phyloP scores from a whole-genome alignment of 2,113 vertebrate genomes.

The Cnemophilus loriae region DNA sequence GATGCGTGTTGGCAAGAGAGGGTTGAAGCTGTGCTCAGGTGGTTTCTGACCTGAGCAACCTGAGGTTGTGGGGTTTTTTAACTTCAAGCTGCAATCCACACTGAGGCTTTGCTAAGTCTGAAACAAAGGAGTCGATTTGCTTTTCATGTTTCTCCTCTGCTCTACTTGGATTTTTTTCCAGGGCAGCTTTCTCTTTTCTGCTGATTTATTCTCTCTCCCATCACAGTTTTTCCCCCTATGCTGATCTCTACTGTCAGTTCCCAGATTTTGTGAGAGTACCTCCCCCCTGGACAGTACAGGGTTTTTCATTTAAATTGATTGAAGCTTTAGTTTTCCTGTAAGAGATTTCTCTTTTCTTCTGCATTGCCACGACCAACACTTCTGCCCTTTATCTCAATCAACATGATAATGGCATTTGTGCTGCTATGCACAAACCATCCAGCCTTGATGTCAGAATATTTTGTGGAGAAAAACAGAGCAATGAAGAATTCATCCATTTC shows the following conservation, averaged over 20 bases:
- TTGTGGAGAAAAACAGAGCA: background rate
- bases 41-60: background rate
- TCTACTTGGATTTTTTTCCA: background rate
- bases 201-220: constrained; percentile 10
- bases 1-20: rapidly evolving
- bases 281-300: background rate
- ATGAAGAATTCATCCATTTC: background rate
- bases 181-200: background rate
- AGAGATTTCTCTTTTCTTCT: background rate
- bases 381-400: constrained; percentile 56
- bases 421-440: background rate
- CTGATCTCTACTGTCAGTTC: background rate
- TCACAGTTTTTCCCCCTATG: background rate
- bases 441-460: constrained; percentile 2
- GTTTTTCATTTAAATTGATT: background rate
- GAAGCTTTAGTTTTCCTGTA: constrained; percentile 6
- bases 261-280: background rate
- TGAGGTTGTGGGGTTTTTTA: background rate
- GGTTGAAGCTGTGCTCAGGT: background rate
- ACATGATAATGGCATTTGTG: constrained; percentile 33
- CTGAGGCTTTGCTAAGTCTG: background rate
- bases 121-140: constrained; percentile 21
- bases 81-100: background rate
- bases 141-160: constrained; percentile 25
- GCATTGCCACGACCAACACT: background rate